Base-by-base conservation (phyloP, 2,113 vertebrate species). In the Pycnonotus jocosus region DNA sequence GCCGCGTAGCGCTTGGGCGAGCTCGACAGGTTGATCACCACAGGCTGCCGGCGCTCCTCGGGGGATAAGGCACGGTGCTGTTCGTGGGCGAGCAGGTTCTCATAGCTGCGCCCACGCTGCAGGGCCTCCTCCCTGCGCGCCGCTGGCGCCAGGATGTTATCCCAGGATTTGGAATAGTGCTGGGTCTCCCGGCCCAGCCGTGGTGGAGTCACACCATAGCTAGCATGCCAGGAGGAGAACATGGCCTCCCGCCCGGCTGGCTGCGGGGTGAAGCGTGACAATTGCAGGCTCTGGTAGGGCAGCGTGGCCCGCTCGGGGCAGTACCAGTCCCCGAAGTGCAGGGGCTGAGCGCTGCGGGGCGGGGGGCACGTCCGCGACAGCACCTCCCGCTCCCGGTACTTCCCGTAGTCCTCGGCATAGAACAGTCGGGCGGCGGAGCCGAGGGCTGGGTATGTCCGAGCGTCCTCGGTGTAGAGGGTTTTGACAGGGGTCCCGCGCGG, bases 151-250 rank as follows among this genome's bases (percentile, higher is more conserved):
- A 99, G 97, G 95, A 99, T 99, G 93, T 99, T 99, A 95, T 99
- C 99, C 99, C 99, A 99, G 85, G 99, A 99, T 87, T 99, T 99
- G 38, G 99, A 99, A 83, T 99, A 98, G 95, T 98, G 98, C 97
- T 99, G 98, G 45, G 93, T 98, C 72, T 99, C 99, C 37, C 98
- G 95, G 66, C 98, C 98, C 18, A 99, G 97, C 69, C 98, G 97
- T 6, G 97, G 96, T 6, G 98, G 97, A 31, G 98, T 98, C 6
- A 96, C 86, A 22, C 97, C 87, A 2, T 97, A 98, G 91, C 97
- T 98, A 38, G 97, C 92, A 6, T 98, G 98, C 98, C 98, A 98
- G 3, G 98, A 98, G 19, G 98, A 98, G 68, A 98, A 82, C 92
- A 96, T 95, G 21, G 98, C 96, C 31, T 98, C 98, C 2, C 98